Evolutionary conservation across 2,113 vertebrate species (phyloP).

Genomic region (Neopipo cinnamomea): DNA sequence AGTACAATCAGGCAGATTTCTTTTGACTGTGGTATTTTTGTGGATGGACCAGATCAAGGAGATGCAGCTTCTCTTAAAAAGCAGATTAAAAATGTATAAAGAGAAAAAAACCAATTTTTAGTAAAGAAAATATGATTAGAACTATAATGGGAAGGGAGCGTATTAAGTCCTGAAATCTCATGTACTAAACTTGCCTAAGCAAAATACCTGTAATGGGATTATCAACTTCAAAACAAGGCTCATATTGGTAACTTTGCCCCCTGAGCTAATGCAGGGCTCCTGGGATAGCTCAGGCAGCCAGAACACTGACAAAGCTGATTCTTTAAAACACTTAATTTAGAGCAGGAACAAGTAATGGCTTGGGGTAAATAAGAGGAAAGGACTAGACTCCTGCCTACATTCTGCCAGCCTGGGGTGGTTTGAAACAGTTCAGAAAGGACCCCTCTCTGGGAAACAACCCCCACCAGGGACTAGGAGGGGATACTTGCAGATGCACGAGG

Average conservation of each 20-base stretch:
- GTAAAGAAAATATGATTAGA: background rate
- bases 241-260: rapidly evolving
- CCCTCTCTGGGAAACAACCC: background rate
- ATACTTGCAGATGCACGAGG: background rate
- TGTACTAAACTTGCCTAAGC: background rate
- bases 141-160: background rate
- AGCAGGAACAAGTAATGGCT: background rate
- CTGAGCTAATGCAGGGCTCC: background rate
- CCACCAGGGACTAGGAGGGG: background rate
- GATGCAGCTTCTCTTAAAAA: background rate
- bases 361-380: background rate
- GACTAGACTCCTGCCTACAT: background rate
- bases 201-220: background rate
- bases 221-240: background rate
- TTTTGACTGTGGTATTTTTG: background rate
- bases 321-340: background rate
- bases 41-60: background rate
- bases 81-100: background rate
- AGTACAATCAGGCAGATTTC: background rate
- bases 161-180: background rate
- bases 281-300: background rate
- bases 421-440: background rate
- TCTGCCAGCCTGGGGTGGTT: background rate
- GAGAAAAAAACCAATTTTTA: background rate
- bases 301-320: background rate